phyloP scores from a whole-genome alignment of 2,113 vertebrate species.

The Rhombomys opimus region DNA sequence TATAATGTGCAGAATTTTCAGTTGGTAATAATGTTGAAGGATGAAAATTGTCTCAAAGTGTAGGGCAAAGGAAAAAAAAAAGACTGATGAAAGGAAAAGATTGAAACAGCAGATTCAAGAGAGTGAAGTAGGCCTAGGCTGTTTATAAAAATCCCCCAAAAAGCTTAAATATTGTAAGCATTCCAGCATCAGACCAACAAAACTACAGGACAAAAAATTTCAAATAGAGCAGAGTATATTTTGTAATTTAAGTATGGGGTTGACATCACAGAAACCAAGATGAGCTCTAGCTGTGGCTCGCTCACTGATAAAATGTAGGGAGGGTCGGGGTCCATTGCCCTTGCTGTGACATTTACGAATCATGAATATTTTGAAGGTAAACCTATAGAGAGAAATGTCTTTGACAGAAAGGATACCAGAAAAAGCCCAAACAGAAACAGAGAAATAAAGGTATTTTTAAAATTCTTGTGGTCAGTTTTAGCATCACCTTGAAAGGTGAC shows the following conservation, averaged over 20 bases:
- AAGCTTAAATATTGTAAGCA: neutral
- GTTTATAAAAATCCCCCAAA: neutral
- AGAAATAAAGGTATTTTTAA: constrained; percentile 26
- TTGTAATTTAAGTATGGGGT: neutral
- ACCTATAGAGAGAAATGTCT: neutral
- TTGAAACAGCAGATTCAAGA: neutral
- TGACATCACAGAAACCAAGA: neutral
- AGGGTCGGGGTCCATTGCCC: neutral
- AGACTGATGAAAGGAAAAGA: neutral
- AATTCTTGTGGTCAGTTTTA: constrained; percentile 42
- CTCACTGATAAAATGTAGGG: neutral
- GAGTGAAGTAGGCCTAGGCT: neutral
- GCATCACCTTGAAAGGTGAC: constrained; percentile 61
- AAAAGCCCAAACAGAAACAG: neutral
- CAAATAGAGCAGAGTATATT: neutral
- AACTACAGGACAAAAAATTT: neutral
- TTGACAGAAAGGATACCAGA: constrained; percentile 35
- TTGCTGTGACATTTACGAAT: constrained; percentile 25
- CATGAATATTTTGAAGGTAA: constrained; percentile 27
- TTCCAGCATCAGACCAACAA: neutral
- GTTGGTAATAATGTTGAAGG: neutral
- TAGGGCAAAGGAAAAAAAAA: constrained; percentile 17
- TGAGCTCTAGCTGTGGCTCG: neutral
- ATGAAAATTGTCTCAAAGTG: constrained; percentile 30
- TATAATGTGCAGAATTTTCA: constrained; percentile 21